A percentile compares a stretch with the other conserved stretches of the same genome.
These are phyloP conservation scores for Melanotaenia maccullochi DNA, from an alignment of 2,797 vertebrate genomes.

Conservation along the genomic window DNA sequence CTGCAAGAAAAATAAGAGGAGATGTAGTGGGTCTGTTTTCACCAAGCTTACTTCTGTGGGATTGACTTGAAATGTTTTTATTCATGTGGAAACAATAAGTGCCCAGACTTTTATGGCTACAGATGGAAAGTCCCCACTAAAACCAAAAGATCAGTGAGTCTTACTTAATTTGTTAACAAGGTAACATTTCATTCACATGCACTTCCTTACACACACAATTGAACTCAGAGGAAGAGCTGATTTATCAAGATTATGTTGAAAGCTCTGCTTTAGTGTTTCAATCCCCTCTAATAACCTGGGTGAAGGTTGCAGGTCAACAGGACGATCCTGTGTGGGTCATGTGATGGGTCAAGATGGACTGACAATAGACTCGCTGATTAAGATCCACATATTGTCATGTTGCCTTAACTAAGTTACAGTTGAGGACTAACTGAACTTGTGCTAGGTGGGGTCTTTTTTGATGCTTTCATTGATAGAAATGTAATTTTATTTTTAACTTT, in stretches of 20 bases:
- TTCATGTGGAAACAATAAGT: slow-evolving; percentile 53
- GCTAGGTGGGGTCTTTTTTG: neutral
- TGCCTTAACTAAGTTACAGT: slow-evolving; percentile 1
- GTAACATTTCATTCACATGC: slow-evolving; percentile 57
- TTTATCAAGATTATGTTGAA: slow-evolving; percentile 60
- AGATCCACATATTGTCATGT: slow-evolving; percentile 18
- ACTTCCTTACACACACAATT: slow-evolving; percentile 20
- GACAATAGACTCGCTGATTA: slow-evolving; percentile 45
- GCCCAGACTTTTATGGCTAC: slow-evolving; percentile 27
- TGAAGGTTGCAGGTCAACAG: slow-evolving; percentile 64
- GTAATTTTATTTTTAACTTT: neutral
- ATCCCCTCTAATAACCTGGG: slow-evolving; percentile 60
- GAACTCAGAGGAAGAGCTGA: slow-evolving; percentile 25
- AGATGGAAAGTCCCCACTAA: slow-evolving; percentile 48
- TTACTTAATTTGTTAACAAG: slow-evolving; percentile 62
- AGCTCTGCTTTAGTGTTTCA: slow-evolving; percentile 51
- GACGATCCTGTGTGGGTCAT: slow-evolving; percentile 63
- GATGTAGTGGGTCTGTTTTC: slow-evolving; percentile 26
- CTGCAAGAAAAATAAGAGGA: slow-evolving; percentile 4
- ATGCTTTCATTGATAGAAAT: slow-evolving; percentile 21
- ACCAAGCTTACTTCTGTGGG: slow-evolving; percentile 30
- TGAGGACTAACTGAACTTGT: neutral
- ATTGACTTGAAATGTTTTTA: slow-evolving; percentile 56
- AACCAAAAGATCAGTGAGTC: slow-evolving; percentile 43
- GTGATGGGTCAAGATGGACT: slow-evolving; percentile 52